Conservation (phyloP, 1,140 invertebrate species). For the Vanessa tameamea region DNA sequence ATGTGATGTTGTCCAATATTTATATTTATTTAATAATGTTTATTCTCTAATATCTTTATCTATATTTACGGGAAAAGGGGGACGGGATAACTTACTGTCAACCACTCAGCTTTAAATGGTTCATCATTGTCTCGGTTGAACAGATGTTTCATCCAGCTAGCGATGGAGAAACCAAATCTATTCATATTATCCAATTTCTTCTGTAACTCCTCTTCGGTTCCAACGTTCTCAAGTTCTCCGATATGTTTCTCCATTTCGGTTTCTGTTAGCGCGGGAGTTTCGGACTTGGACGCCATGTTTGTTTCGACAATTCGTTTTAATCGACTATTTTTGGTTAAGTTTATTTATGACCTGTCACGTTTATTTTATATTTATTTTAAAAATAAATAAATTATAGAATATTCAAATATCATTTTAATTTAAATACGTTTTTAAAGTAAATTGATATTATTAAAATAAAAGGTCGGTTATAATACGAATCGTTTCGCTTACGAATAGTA, state of each 20-base stretch:
- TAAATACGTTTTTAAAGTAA: too few relatives aligned
- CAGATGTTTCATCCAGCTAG: slow-evolving; percentile 61
- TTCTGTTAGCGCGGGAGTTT: slow-evolving; percentile 21
- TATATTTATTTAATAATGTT: too few relatives aligned
- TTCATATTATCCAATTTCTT: slow-evolving; percentile 58
- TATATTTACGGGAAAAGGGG: too few relatives aligned
- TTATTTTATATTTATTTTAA: background rate
- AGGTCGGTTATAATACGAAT: too few relatives aligned
- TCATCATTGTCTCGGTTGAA: slow-evolving; percentile 56
- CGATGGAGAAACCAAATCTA: slow-evolving; percentile 56
- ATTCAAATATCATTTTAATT: too few relatives aligned
- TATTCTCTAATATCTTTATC: too few relatives aligned
- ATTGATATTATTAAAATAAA: too few relatives aligned
- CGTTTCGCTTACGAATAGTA: too few relatives aligned
- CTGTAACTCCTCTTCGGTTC: slow-evolving; percentile 62
- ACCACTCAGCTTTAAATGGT: slow-evolving; percentile 64
- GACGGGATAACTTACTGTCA: slow-evolving; percentile 58
- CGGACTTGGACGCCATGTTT: slow-evolving; percentile 31
- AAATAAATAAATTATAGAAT: too few relatives aligned
- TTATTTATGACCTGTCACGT: background rate
- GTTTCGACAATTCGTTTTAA: background rate
- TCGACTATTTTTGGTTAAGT: background rate
- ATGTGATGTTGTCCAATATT: too few relatives aligned
- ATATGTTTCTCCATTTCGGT: slow-evolving; percentile 51
- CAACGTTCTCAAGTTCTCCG: slow-evolving; percentile 51